These are phyloP conservation scores for Cataglyphis hispanica DNA, from an alignment of 1,140 invertebrate species.

Conservation along the genomic window DNA sequence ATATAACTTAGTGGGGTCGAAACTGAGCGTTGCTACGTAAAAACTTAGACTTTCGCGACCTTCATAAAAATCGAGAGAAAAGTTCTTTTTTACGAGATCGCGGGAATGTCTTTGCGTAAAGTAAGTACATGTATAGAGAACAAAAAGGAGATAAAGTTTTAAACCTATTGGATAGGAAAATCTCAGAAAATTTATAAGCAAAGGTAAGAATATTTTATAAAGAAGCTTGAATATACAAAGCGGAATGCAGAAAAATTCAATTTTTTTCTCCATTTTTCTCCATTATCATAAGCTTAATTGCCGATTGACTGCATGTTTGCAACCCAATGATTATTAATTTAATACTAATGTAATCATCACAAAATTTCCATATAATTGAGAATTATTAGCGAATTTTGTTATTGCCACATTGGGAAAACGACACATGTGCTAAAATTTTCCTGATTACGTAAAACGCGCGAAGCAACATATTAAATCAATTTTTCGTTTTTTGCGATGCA, in stretches of 20 bases:
- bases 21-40: constrained; percentile 24
- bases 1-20: constrained; percentile 54
- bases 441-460: neutral
- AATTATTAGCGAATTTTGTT: neutral
- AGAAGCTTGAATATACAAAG: constrained; percentile 37
- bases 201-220: constrained; percentile 47
- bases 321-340: constrained; percentile 7
- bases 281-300: neutral
- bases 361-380: neutral
- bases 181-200: constrained; percentile 32
- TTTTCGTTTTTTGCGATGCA: constrained; percentile 35
- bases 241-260: neutral
- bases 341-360: constrained; percentile 4
- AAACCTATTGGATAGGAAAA: constrained; percentile 46
- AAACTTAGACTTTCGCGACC: constrained; percentile 38
- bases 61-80: constrained; percentile 65
- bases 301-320: neutral
- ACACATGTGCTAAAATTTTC: neutral
- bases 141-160: constrained; percentile 41
- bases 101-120: constrained; percentile 56
- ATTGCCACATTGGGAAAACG: too few relatives aligned
- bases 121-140: neutral
- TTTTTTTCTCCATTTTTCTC: neutral
- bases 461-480: constrained; percentile 66
- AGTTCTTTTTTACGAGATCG: constrained; percentile 52